Evolutionary conservation across 1,140 invertebrate species (phyloP).

Genomic region (Sesamia nonagrioides): DNA sequence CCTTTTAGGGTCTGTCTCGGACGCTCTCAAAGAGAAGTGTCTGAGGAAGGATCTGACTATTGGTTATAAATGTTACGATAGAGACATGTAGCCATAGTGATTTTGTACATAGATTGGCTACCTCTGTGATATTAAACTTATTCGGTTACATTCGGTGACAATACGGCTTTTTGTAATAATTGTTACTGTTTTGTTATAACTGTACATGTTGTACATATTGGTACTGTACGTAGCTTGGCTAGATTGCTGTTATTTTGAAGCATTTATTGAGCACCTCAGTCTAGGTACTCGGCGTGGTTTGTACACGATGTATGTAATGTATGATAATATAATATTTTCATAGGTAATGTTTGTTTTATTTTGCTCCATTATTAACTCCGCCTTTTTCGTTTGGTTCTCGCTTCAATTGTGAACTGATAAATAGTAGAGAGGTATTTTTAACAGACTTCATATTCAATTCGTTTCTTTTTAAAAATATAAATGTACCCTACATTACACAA

Average conservation of each 20-base stretch:
- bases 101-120: conserved; percentile 55
- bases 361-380: background rate
- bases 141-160: conserved; percentile 56
- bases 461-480: no score
- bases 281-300: conserved; percentile 66
- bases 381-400: background rate
- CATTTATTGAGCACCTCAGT: conserved; percentile 70
- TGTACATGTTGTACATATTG: conserved; percentile 59
- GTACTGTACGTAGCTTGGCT: conserved; percentile 64
- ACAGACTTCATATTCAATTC: no score
- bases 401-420: no score
- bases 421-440: no score
- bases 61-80: background rate
- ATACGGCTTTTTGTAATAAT: conserved; percentile 57
- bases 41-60: background rate
- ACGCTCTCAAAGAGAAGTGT: conserved; percentile 5
- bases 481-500: no score
- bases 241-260: conserved; percentile 67
- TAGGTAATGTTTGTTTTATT: conserved; percentile 63
- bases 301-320: conserved; percentile 71
- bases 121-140: conserved; percentile 73
- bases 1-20: no score
- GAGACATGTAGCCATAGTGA: conserved; percentile 25
- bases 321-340: conserved; percentile 80
- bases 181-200: conserved; percentile 60